Evolutionary conservation across 1,140 invertebrate species (phyloP).

Genomic region (Ruditapes philippinarum): DNA sequence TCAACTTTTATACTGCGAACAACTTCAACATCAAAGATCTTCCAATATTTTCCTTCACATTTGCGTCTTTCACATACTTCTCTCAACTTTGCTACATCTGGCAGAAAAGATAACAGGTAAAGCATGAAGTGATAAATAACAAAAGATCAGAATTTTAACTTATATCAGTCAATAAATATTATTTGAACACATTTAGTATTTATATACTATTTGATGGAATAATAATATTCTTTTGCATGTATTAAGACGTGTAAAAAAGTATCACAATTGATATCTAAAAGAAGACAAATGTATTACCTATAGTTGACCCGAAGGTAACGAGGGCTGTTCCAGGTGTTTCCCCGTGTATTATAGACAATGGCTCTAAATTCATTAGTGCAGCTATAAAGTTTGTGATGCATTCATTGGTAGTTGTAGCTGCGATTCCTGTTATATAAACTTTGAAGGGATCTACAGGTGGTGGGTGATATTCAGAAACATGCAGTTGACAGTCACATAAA

Average conservation of each 20-base stretch:
- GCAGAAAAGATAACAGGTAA: too few species aligned
- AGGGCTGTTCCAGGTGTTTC: constrained; percentile 35
- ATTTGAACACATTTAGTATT: too few species aligned
- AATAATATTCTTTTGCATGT: too few species aligned
- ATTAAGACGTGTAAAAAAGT: too few species aligned
- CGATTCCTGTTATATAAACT: constrained; percentile 5
- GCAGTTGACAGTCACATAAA: background rate
- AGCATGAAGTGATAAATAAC: too few species aligned
- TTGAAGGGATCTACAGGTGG: background rate
- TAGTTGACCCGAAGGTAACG: background rate
- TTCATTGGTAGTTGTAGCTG: constrained; percentile 19
- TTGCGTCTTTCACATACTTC: background rate
- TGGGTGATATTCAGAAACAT: constrained; percentile 21
- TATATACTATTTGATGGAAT: too few species aligned
- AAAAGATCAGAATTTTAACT: too few species aligned
- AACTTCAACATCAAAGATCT: background rate
- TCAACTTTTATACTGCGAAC: background rate
- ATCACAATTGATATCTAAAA: too few species aligned
- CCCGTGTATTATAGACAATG: background rate
- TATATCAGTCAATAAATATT: too few species aligned
- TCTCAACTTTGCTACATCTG: background rate
- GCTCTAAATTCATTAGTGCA: background rate
- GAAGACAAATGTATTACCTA: too few species aligned
- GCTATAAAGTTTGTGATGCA: background rate
- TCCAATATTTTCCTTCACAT: constrained; percentile 18